Evolutionary conservation across 2,888 invertebrate species (phyloP).

Genomic region (Lithosia quadra): DNA sequence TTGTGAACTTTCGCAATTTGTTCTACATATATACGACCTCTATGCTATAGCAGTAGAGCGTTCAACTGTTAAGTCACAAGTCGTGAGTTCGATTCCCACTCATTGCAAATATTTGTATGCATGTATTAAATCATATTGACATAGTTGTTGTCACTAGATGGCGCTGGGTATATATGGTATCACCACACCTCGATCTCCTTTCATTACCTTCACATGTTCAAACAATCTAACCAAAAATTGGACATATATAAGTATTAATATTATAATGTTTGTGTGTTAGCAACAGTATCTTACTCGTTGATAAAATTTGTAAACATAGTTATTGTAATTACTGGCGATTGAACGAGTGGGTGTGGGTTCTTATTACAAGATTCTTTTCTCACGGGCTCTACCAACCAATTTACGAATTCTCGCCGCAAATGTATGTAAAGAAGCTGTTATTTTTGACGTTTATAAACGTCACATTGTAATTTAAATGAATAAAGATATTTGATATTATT

Average conservation of each 20-base stretch:
- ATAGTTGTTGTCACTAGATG: too few relatives aligned
- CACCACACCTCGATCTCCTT: neutral
- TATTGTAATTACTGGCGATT: neutral
- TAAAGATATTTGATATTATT: neutral
- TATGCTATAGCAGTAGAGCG: too few relatives aligned
- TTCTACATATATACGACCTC: too few relatives aligned
- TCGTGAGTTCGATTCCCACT: too few relatives aligned
- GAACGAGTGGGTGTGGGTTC: neutral
- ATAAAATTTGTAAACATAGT: constrained; percentile 2
- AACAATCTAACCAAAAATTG: neutral
- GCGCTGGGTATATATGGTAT: too few relatives aligned
- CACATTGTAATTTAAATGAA: neutral
- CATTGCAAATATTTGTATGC: too few relatives aligned
- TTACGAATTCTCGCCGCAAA: neutral
- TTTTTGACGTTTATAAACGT: neutral
- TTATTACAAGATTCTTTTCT: constrained; percentile 3
- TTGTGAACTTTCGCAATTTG: neutral
- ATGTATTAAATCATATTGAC: too few relatives aligned
- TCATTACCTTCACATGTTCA: neutral
- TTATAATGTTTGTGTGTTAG: neutral
- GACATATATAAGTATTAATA: too few relatives aligned
- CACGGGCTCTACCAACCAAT: neutral
- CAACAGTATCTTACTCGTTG: neutral
- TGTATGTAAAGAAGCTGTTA: neutral
- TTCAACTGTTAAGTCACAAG: too few relatives aligned